Evolutionary conservation across 2,888 invertebrate genomes (phyloP).

Genomic region (Amphipoea lucens): DNA sequence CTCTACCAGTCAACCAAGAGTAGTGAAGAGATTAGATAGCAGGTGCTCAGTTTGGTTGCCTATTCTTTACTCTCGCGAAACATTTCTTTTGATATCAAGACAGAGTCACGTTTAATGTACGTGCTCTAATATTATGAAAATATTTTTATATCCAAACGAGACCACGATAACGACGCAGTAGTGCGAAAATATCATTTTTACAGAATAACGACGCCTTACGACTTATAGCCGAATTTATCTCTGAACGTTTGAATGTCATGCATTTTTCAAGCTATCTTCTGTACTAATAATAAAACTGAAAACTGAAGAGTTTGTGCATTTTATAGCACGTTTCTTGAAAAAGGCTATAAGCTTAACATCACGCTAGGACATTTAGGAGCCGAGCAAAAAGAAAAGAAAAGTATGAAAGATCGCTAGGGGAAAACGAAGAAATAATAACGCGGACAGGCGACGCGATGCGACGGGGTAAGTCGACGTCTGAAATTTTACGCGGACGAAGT

Average conservation of each 20-base stretch:
- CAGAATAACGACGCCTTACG: constrained; percentile 23
- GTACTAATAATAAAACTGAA: background rate
- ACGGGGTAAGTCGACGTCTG: background rate
- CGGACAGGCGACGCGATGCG: background rate
- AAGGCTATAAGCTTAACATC: background rate
- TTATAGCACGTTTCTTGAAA: background rate
- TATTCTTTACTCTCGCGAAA: background rate
- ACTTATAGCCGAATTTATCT: constrained; percentile 26
- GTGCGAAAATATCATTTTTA: constrained; percentile 19
- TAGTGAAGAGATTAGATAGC: background rate
- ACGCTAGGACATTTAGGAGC: background rate
- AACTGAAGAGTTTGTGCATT: background rate
- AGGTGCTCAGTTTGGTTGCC: background rate
- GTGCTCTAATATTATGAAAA: constrained; percentile 2
- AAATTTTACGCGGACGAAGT: background rate
- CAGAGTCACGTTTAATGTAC: background rate
- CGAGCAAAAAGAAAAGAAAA: background rate
- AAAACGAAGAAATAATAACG: background rate
- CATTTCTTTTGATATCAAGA: background rate
- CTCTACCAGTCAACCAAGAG: background rate
- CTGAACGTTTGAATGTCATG: background rate
- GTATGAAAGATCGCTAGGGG: background rate
- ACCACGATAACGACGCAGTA: constrained; percentile 20
- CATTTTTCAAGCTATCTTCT: background rate
- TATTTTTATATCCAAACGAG: background rate